phyloP scores from a whole-genome alignment of 2,888 invertebrate species.

The Gari tellinella region DNA sequence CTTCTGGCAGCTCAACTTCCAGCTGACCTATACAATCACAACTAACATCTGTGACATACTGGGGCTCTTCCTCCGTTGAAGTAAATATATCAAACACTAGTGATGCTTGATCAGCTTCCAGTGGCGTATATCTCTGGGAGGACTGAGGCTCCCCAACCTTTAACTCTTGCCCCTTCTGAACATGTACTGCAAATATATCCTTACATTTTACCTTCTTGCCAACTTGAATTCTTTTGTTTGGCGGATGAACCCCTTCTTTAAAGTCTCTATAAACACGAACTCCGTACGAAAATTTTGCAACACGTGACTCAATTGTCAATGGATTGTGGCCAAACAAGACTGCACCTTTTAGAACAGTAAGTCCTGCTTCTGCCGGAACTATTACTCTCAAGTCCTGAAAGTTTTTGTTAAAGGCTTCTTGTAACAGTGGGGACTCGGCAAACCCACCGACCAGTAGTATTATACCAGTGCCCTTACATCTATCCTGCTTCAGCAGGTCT shows the following conservation, averaged over 20 bases:
- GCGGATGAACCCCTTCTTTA: conserved; percentile 46
- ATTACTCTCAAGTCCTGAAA: conserved; percentile 55
- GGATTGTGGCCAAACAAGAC: conserved; percentile 64
- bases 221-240: conserved; percentile 42
- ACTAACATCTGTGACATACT: conserved; percentile 52
- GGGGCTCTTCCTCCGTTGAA: conserved; percentile 50
- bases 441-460: conserved; percentile 67
- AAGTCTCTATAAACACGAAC: conserved; percentile 52
- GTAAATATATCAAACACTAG: conserved; percentile 58
- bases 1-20: conserved; percentile 48
- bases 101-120: conserved; percentile 49
- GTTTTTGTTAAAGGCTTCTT: conserved; percentile 46
- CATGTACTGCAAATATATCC: conserved; percentile 60
- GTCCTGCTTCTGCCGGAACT: conserved; percentile 64
- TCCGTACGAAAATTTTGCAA: conserved; percentile 64
- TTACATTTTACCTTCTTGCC: conserved; percentile 53
- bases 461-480: conserved; percentile 45
- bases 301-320: conserved; percentile 50
- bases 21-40: conserved; percentile 60
- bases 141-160: conserved; percentile 49
- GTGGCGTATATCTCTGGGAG: conserved; percentile 50
- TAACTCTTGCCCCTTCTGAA: conserved; percentile 57
- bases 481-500: conserved; percentile 39
- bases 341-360: conserved; percentile 69
- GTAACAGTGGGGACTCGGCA: conserved; percentile 60